Evolutionary conservation across 2,888 invertebrate genomes (phyloP).

Genomic region (Hydriomena furcata): DNA sequence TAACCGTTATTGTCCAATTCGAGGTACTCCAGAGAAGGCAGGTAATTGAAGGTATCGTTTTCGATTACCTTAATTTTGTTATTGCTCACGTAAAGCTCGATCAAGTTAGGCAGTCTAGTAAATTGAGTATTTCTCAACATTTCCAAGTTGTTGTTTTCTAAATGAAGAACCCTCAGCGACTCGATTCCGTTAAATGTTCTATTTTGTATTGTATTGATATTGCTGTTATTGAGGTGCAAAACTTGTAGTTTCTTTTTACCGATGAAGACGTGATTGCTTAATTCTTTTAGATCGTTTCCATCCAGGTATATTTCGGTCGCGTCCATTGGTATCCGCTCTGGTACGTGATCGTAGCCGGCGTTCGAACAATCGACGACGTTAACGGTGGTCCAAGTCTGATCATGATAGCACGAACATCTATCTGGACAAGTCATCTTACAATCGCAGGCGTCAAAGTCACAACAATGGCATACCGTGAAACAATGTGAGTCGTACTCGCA

Average conservation of each 20-base stretch:
- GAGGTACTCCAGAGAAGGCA: conserved; percentile 88
- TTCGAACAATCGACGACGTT: conserved; percentile 93
- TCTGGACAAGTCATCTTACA: conserved; percentile 95
- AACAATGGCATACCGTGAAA: conserved; percentile 94
- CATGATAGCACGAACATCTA: conserved; percentile 94
- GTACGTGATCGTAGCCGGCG: conserved; percentile 88
- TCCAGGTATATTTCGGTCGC: conserved; percentile 94
- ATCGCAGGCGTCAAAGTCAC: conserved; percentile 95
- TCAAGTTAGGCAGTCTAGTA: conserved; percentile 88
- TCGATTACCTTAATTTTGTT: conserved; percentile 89
- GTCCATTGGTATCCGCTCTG: conserved; percentile 93
- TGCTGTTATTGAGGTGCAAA: conserved; percentile 90
- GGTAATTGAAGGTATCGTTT: conserved; percentile 89
- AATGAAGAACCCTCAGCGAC: conserved; percentile 88
- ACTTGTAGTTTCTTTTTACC: conserved; percentile 92
- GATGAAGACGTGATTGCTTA: conserved; percentile 93
- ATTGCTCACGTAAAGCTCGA: conserved; percentile 89
- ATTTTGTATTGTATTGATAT: conserved; percentile 89
- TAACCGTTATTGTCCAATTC: conserved; percentile 91
- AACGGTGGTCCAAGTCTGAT: conserved; percentile 90
- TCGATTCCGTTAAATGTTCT: conserved; percentile 92
- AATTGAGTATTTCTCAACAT: conserved; percentile 90
- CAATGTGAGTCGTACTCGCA: conserved; percentile 93
- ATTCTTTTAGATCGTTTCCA: conserved; percentile 90
- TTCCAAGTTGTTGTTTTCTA: conserved; percentile 89